Percentiles rank a stretch among this genome's conserved stretches.
These are phyloP conservation scores for Saturnia japonica DNA, from an alignment of 2,888 invertebrate genomes.

Conservation along the genomic window DNA sequence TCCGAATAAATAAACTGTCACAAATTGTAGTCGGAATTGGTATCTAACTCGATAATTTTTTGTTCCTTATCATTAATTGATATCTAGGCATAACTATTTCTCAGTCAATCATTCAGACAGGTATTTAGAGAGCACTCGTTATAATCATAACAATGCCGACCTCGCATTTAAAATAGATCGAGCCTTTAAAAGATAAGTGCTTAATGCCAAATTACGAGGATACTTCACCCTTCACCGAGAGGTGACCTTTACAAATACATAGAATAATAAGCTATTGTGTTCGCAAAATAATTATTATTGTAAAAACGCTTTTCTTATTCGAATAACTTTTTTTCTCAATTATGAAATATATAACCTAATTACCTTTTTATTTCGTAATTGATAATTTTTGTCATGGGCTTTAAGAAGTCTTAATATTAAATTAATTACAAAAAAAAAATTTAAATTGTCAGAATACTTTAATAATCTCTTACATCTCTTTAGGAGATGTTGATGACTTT, in stretches of 20 bases:
- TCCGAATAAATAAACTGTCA: too few species aligned
- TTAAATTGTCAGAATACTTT: too few species aligned
- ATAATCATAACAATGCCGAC: slow-evolving; percentile 14
- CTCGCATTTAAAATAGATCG: slow-evolving; percentile 14
- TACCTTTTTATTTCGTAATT: background rate
- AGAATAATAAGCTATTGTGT: slow-evolving; percentile 9
- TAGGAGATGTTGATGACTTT: too few species aligned
- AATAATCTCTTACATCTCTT: too few species aligned
- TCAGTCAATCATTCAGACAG: slow-evolving; percentile 11
- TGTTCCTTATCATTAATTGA: background rate
- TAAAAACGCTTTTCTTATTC: background rate
- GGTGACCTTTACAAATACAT: slow-evolving; percentile 4
- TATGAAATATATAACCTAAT: background rate
- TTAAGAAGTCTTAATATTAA: too few species aligned
- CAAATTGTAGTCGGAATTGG: background rate
- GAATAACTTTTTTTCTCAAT: background rate
- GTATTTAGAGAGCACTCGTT: slow-evolving; percentile 12
- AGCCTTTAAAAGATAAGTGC: slow-evolving; percentile 8
- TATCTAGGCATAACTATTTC: background rate
- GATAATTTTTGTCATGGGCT: background rate
- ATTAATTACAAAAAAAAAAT: too few species aligned
- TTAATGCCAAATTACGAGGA: slow-evolving; percentile 15
- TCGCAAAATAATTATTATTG: background rate
- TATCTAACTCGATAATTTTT: background rate
- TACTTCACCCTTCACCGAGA: slow-evolving; percentile 11